These are phyloP conservation scores for Himalopsyche anomala DNA, from an alignment of 2,888 invertebrate species.

Conservation along the genomic window DNA sequence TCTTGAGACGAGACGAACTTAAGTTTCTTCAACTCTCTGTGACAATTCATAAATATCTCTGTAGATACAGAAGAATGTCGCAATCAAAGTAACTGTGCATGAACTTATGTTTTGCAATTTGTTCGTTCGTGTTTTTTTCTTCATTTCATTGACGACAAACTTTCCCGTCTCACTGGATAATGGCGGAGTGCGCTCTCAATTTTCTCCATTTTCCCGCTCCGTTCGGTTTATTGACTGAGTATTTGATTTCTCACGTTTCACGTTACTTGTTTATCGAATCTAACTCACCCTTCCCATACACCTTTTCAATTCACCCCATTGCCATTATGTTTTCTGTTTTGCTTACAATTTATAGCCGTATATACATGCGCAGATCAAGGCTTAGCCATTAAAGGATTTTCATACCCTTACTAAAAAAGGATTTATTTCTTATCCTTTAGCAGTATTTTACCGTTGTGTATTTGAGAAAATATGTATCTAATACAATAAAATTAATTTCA, in stretches of 20 bases:
- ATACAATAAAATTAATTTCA: no score
- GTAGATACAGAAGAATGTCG: background rate
- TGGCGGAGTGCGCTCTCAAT: background rate
- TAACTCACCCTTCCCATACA: background rate
- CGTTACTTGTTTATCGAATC: conserved; percentile 55
- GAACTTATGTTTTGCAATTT: background rate
- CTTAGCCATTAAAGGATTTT: background rate
- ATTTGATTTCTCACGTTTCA: conserved; percentile 61
- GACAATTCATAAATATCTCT: background rate
- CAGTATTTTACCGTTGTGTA: background rate
- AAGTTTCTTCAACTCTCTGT: background rate
- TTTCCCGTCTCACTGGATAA: conserved; percentile 5
- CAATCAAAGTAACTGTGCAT: background rate
- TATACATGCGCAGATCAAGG: background rate
- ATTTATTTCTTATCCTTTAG: background rate
- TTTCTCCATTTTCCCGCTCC: conserved; percentile 11
- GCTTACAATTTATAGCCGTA: conserved; percentile 21
- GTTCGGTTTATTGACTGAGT: conserved; percentile 58
- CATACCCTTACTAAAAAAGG: background rate
- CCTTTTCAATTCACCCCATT: background rate
- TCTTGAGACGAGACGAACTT: background rate
- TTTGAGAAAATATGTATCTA: background rate
- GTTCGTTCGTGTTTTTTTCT: background rate
- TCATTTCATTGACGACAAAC: conserved; percentile 11
- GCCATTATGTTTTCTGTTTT: conserved; percentile 14